Percentiles rank a stretch among this genome's conserved stretches.
phyloP scores from a whole-genome alignment of 2,113 vertebrate genomes.

The Carassius carassius region DNA sequence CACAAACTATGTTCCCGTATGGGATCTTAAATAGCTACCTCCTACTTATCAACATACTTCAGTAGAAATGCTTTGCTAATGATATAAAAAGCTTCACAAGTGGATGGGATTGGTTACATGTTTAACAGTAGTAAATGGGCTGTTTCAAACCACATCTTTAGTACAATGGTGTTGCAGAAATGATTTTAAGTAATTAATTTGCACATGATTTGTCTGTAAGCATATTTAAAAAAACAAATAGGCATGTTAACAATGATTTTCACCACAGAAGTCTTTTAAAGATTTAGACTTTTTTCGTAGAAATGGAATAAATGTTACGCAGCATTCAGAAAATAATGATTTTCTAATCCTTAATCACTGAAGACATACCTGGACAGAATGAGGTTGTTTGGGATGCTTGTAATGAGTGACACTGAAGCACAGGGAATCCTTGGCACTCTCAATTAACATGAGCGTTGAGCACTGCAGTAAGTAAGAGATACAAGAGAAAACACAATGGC shows the following conservation, averaged over 20 bases:
- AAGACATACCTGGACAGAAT: slow-evolving; percentile 85
- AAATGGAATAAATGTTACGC: neutral
- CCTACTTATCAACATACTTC: no score
- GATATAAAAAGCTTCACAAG: no score
- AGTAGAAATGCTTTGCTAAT: no score
- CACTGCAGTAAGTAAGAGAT: slow-evolving; percentile 71
- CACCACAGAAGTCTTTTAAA: no score
- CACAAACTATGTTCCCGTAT: no score
- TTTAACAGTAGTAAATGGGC: no score
- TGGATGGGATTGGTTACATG: no score
- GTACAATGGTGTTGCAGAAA: no score
- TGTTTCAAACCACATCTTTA: no score
- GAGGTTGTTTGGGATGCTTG: slow-evolving; percentile 89
- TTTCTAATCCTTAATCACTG: neutral
- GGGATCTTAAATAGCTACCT: no score
- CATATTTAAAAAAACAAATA: neutral
- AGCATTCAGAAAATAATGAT: neutral
- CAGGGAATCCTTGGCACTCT: slow-evolving; percentile 86
- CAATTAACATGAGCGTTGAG: slow-evolving; percentile 89
- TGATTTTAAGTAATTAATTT: neutral
- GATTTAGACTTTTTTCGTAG: neutral
- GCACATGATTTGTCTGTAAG: neutral
- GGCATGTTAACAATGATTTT: no score
- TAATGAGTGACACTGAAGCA: slow-evolving; percentile 94
- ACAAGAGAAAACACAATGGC: neutral